phyloP scores from a whole-genome alignment of 2,113 vertebrate species.

The Chaenocephalus aceratus region DNA sequence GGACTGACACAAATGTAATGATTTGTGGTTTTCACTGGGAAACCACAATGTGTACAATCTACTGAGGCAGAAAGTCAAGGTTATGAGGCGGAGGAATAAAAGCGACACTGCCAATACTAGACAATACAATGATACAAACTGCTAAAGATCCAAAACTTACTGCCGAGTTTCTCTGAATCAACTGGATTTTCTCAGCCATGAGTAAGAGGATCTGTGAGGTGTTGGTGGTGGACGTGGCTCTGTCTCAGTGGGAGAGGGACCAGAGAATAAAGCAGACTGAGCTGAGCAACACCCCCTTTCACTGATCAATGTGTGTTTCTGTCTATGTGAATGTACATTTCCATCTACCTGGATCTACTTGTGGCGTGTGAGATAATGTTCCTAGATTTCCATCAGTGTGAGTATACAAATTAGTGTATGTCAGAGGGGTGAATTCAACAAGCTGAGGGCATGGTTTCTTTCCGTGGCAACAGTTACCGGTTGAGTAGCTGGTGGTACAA shows the following conservation, averaged over 20 bases:
- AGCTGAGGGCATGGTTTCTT: conserved; percentile 16
- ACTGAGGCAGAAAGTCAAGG: neutral
- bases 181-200: conserved; percentile 41
- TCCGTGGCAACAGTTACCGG: conserved; percentile 20
- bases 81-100: neutral
- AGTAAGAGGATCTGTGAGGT: conserved; percentile 41
- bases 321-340: conserved; percentile 14
- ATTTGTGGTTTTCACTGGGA: neutral
- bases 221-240: conserved; percentile 47
- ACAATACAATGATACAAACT: neutral
- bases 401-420: neutral
- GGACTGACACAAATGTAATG: neutral
- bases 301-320: conserved; percentile 67
- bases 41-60: neutral
- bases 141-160: conserved; percentile 10
- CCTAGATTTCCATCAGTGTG: conserved; percentile 21
- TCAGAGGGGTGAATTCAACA: conserved; percentile 1
- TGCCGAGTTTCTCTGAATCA: conserved; percentile 26
- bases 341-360: conserved; percentile 28
- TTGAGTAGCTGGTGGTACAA: conserved; percentile 50
- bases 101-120: neutral
- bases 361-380: conserved; percentile 6
- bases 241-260: conserved; percentile 59
- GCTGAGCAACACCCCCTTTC: conserved; percentile 77
- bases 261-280: conserved; percentile 63